Base-by-base conservation (phyloP, 2,113 vertebrate species). In the Oryzias javanicus region DNA sequence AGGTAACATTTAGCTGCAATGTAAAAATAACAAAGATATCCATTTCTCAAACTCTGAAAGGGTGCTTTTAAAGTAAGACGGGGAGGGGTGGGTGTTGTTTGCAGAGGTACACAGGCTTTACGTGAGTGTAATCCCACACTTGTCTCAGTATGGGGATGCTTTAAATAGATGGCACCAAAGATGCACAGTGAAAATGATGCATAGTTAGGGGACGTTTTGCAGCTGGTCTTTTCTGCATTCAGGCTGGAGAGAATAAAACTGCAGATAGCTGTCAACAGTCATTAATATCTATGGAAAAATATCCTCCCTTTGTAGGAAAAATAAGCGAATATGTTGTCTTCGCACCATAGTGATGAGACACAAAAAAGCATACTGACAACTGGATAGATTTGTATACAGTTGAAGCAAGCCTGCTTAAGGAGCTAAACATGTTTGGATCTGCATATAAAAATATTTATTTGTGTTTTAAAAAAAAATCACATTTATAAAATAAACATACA, bases 321-420 rank as follows among this genome's bases (percentile, higher is more conserved):
- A 40, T 40, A 49, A 49, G 29, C 63, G n/a, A 67, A 49, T 64
- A 55, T 62, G 50, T 72, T 62, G 73, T 77, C 55, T 55, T 63
- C 72, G 75, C 42, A 56, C 69, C 72, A 75, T 56, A 63, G 63
- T 71, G 71, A 79, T 72, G 70, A 72, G 72, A 72, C 72, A 65
- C 69, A 83, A 82, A 83, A 64, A 77, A 77, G 62, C 51, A 25
- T 61, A 62, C 60, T 69, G 68, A 63, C 47, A 58, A 48, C 42
- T 69, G 56, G 67, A 40, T 81, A 35, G 8, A 47, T n/a, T 59
- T 58, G 45, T 44, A 55, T 60, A 42, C 63, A 49, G 41, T 73
- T 78, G 58, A 58, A 49, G 52, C 68, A 64, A 68, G 48, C 35
- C 57, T 40, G 55, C 62, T 74, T 5, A 27, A 6, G 58, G 35